Evolutionary conservation across 1,140 invertebrate species (phyloP).

Genomic region (Steinernema khuongi): DNA sequence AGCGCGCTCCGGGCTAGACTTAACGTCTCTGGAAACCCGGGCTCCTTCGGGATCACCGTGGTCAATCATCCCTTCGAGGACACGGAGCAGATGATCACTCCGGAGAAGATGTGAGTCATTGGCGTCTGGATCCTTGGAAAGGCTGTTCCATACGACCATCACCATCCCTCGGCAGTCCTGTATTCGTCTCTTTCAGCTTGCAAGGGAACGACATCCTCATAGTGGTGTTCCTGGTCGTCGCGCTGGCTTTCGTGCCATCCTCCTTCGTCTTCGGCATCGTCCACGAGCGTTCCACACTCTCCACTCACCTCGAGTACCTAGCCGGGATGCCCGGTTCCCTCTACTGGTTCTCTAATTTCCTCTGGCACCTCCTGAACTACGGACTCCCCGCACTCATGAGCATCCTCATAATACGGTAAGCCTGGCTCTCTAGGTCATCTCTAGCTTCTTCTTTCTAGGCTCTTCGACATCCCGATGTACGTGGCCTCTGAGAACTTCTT

Average conservation of each 20-base stretch:
- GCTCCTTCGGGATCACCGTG: neutral
- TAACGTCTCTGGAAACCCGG: neutral
- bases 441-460: neutral
- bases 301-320: neutral
- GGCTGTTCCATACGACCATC: no score
- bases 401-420: neutral
- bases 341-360: neutral
- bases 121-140: no score
- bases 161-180: no score
- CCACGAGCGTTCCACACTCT: neutral
- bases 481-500: neutral
- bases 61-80: neutral
- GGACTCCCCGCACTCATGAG: neutral
- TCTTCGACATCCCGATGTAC: neutral
- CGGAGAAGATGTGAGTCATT: neutral
- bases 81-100: neutral
- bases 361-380: constrained; percentile 8
- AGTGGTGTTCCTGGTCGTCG: neutral
- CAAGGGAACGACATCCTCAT: neutral
- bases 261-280: neutral
- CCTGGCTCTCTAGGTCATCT: no score
- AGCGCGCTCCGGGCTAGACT: neutral
- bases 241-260: neutral
- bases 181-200: neutral
- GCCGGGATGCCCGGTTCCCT: neutral